Base-by-base conservation (phyloP, 2,113 vertebrate genomes). In the Oncorhynchus mykiss region DNA sequence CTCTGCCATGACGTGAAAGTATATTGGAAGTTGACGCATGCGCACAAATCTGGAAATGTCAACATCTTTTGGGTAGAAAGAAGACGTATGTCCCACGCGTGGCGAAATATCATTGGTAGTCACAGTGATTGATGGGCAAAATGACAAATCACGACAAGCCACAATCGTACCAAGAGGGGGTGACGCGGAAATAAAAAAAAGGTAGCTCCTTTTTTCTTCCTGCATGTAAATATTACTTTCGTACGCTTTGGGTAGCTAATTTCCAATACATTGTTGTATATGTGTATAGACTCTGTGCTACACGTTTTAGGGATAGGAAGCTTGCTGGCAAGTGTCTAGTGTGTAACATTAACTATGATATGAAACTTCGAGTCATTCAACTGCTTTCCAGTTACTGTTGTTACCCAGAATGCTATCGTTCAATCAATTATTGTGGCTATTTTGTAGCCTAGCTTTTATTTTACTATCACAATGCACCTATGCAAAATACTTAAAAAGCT, bases 81-180 rank as follows among this genome's bases (percentile, higher is more conserved):
- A 5, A 8, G 13, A 49, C 67, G 9, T 90, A 93, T 92, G 95
- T 92, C 39, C 88, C 90, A 77, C 78, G 94, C 96, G 96, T 98
- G 97, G 95, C 95, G 90, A 78, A 34, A 25, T 2, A 0, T 39
- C 69, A 95, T 95, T 97, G 93, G 95, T 1, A 88, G 27, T 67
- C 72, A 18, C 27, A 2, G 69, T 83, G 79, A 86, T 73, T 80
- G 87, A 75, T 25, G 60, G 16, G 0, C 0, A 0, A 0, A 0
- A 1, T 0, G 79, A 64, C 91, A 29, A 93, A 93, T 92, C 72
- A 83, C 2, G 45, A 64, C 39, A 76, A 88, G 92, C 88, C 93
- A 94, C 93, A 94, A 91, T 91, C 69, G 70, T 79, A 75, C 34
- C 11, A 18, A 65, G 31, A 81, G 45, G 27, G 77, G 77, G 77